Evolutionary conservation across 1,140 invertebrate species (phyloP).

Genomic region (Platorchestia sp.): DNA sequence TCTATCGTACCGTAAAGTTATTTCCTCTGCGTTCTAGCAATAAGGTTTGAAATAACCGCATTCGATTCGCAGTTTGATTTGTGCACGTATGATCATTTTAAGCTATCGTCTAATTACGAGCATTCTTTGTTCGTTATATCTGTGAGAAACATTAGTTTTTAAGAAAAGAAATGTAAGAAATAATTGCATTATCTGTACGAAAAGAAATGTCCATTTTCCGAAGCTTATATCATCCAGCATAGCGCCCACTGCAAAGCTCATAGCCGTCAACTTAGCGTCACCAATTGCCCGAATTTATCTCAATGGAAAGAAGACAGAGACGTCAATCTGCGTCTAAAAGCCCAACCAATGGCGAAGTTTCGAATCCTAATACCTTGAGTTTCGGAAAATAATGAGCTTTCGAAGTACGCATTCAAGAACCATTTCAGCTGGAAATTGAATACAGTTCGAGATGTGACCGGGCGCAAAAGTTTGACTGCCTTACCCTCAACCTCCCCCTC

Average conservation of each 20-base stretch:
- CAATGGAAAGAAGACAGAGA: background rate
- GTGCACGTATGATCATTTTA: background rate
- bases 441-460: conserved; percentile 40
- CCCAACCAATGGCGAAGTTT: conserved; percentile 30
- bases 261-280: background rate
- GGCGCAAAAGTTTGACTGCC: conserved; percentile 28
- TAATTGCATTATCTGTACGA: too few species aligned
- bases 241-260: background rate
- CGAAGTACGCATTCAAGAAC: conserved; percentile 42
- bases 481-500: conserved; percentile 16
- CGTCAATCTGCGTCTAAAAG: conserved; percentile 42
- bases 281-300: background rate
- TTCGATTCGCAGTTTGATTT: background rate
- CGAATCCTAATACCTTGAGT: conserved; percentile 46
- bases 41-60: background rate
- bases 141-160: background rate
- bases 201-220: background rate
- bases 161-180: too few species aligned
- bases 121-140: background rate
- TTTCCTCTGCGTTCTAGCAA: background rate
- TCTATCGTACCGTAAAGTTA: background rate
- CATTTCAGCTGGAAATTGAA: conserved; percentile 52
- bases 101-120: background rate
- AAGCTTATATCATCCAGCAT: background rate
- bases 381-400: conserved; percentile 41